These are phyloP conservation scores for Macroteleia sp. DNA, from an alignment of 2,888 invertebrate genomes.

Conservation along the genomic window DNA sequence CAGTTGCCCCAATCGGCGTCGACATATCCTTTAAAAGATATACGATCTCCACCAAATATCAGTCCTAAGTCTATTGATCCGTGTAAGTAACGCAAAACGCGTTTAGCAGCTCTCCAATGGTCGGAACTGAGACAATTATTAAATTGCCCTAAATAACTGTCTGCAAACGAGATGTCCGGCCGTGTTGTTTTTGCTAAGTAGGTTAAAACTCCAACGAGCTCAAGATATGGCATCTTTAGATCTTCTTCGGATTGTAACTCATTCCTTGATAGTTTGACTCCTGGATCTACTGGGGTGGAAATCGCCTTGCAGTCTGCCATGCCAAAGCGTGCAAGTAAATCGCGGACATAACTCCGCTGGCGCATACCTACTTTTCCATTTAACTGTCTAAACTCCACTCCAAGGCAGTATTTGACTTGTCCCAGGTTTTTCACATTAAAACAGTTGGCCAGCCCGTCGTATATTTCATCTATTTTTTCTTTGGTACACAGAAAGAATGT, in stretches of 20 bases:
- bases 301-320: conserved; percentile 6
- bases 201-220: background rate
- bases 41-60: too few species aligned
- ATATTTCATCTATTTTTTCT: background rate
- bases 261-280: background rate
- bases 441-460: background rate
- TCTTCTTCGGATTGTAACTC: background rate
- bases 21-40: too few species aligned
- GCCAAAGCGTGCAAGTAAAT: background rate
- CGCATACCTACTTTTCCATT: background rate
- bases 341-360: background rate
- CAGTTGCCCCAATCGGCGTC: too few species aligned
- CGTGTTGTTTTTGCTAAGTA: conserved; percentile 1
- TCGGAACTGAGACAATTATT: too few species aligned
- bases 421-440: background rate
- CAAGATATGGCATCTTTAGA: conserved; percentile 2
- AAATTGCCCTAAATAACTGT: too few species aligned
- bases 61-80: too few species aligned
- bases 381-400: background rate
- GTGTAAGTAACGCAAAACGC: too few species aligned
- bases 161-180: conserved; percentile 1
- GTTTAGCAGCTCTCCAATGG: too few species aligned
- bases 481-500: too few species aligned
- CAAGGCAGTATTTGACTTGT: background rate
- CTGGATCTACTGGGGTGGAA: background rate